Conservation (phyloP, 2,888 invertebrate genomes). For the Lutraria lutraria region DNA sequence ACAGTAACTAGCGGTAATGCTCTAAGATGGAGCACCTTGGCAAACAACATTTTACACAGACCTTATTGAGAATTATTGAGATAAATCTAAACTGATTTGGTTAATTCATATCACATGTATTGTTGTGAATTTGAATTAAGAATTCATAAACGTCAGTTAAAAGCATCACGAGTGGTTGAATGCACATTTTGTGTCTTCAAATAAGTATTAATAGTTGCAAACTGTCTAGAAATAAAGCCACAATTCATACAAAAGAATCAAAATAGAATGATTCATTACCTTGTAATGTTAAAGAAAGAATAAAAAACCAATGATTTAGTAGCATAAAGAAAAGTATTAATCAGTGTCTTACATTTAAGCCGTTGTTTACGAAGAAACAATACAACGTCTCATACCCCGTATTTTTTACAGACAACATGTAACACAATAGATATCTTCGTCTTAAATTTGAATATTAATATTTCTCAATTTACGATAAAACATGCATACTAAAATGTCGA, state of each 20-base stretch:
- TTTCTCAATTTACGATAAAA: too few relatives aligned
- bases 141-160: neutral
- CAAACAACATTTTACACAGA: too few relatives aligned
- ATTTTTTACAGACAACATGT: too few relatives aligned
- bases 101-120: neutral
- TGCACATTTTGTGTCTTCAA: neutral
- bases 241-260: neutral
- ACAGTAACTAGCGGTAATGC: too few relatives aligned
- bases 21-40: too few relatives aligned
- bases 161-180: neutral
- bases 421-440: too few relatives aligned
- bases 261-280: neutral
- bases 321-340: neutral
- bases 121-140: neutral
- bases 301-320: neutral
- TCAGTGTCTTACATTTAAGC: neutral
- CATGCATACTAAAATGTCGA: too few relatives aligned
- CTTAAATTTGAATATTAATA: too few relatives aligned
- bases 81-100: neutral
- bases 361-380: neutral
- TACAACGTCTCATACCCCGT: neutral
- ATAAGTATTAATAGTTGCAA: neutral
- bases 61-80: too few relatives aligned
- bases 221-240: neutral
- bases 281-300: neutral